Conservation (phyloP, 2,797 vertebrate genomes). For the Crocodylus rhombifer region DNA sequence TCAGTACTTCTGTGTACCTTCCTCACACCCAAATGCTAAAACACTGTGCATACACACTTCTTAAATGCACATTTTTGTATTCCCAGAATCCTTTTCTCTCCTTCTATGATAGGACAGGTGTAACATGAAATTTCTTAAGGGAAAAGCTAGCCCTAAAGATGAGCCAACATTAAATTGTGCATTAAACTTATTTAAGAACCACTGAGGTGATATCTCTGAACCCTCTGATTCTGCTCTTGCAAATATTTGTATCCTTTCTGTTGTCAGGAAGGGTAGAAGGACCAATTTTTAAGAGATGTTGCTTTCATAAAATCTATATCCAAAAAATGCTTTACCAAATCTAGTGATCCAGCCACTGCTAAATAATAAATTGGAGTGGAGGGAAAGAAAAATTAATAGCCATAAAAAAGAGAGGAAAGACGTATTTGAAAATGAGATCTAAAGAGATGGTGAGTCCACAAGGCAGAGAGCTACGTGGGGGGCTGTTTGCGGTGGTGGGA, state of each 20-base stretch:
- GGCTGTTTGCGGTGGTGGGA: background rate
- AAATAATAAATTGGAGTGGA: slow-evolving; percentile 1
- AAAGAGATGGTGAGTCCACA: background rate
- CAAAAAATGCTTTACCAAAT: background rate
- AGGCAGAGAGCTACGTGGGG: background rate
- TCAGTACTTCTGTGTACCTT: background rate
- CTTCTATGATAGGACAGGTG: background rate
- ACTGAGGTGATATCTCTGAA: background rate
- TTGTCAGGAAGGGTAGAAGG: background rate
- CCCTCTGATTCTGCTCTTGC: background rate
- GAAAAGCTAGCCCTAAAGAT: background rate
- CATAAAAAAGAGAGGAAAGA: background rate
- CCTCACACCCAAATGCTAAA: background rate
- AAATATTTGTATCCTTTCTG: background rate
- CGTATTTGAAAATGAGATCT: background rate
- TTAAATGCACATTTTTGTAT: too few species aligned
- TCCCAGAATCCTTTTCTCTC: background rate
- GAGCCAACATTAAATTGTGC: background rate
- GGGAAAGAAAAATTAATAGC: background rate
- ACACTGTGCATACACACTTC: too few species aligned
- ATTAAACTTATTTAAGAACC: background rate
- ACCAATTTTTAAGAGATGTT: background rate
- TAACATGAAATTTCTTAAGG: background rate
- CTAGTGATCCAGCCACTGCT: background rate
- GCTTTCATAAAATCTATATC: background rate